Evolutionary conservation across 2,888 invertebrate species (phyloP), one percentile per base, ranked within the genome.

Genomic region (Ptycholaimellus sp.): DNA sequence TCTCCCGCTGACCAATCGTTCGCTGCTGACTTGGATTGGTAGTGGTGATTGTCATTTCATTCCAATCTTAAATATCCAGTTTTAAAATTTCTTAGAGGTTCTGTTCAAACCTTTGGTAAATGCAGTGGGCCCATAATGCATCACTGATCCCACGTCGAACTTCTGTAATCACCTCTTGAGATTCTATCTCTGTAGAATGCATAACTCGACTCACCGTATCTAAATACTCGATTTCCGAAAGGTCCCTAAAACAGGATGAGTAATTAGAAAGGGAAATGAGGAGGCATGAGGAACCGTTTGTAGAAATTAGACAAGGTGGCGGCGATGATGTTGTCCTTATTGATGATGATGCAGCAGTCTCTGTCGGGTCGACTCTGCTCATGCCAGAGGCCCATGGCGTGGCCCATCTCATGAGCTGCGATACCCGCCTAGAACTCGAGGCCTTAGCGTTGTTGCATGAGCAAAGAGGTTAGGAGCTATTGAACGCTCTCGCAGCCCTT

Each of bases 281-380:
- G n/a, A n/a, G n/a, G n/a, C n/a, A n/a, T n/a, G n/a, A n/a, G n/a
- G n/a, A n/a, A n/a, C n/a, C n/a, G n/a, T n/a, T n/a, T n/a, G n/a
- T n/a, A n/a, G n/a, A n/a, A n/a, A n/a, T n/a, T n/a, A n/a, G n/a
- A n/a, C n/a, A n/a, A n/a, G n/a, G n/a, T n/a, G n/a, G n/a, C n/a
- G n/a, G n/a, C n/a, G n/a, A n/a, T 5, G 16, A 40, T 19, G 35
- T 42, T 46, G 22, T 46, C 43, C 30, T 41, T 39, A 29, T 45
- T 30, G n/a, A 49, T 30, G n/a, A 38, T 40, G 23, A 49, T 39
- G 38, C 36, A 46, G 17, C 39, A 28, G 13, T 36, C 36, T 1
- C 54, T 50, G 36, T 56, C 56, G 1, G 56, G 56, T 13, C 56
- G 42, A 27, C 48, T 46, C 38, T 56, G 56, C 39, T 56, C 53